Conservation (phyloP, 2,888 invertebrate genomes). For the Helicoverpa assulta region DNA sequence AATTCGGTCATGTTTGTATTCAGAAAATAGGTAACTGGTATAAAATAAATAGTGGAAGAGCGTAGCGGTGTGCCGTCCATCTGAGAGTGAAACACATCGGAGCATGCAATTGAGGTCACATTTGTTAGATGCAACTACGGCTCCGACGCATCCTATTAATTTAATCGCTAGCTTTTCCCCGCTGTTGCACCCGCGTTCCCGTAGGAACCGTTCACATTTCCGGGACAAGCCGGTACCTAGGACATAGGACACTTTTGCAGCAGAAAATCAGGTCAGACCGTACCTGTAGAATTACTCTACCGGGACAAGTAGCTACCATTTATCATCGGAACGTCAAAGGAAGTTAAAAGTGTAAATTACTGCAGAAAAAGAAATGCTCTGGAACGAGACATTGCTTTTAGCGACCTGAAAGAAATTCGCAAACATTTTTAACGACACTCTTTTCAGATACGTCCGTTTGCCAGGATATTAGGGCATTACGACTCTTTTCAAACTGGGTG, state of each 20-base stretch:
- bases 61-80: slow-evolving; percentile 43
- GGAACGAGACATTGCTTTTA: slow-evolving; percentile 1
- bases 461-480: background rate
- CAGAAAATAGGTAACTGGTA: slow-evolving; percentile 18
- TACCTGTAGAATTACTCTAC: background rate
- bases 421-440: background rate
- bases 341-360: slow-evolving; percentile 2
- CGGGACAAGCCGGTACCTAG: background rate
- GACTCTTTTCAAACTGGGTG: background rate
- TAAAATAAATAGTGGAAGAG: slow-evolving; percentile 36
- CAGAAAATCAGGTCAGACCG: background rate
- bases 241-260: background rate
- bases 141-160: slow-evolving; percentile 64
- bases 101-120: slow-evolving; percentile 69
- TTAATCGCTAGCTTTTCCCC: slow-evolving; percentile 41
- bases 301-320: background rate
- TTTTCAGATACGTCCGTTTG: background rate
- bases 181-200: slow-evolving; percentile 8
- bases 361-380: background rate
- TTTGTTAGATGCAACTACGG: slow-evolving; percentile 63
- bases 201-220: background rate
- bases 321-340: background rate
- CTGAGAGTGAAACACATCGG: slow-evolving; percentile 52
- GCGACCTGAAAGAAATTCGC: background rate
- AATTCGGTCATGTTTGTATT: too few species aligned